Evolutionary conservation across 2,113 vertebrate species (phyloP).

Genomic region (Callipepla squamata): DNA sequence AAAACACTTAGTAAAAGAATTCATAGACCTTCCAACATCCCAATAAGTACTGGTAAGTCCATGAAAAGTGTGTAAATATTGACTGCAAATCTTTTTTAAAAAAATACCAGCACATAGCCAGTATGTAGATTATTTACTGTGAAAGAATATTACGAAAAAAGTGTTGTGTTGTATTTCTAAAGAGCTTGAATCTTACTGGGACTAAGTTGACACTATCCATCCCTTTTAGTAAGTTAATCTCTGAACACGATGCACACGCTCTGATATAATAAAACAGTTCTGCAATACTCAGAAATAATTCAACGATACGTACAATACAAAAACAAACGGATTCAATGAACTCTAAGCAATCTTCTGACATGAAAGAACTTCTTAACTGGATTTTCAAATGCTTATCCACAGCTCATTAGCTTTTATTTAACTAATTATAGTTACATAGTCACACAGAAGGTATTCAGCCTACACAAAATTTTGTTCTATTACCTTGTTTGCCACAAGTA

Average conservation of each 20-base stretch:
- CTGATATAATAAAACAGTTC: constrained; percentile 31
- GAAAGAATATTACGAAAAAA: constrained; percentile 7
- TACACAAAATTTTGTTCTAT: neutral
- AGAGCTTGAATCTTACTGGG: constrained; percentile 1
- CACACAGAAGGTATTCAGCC: constrained; percentile 34
- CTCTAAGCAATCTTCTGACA: constrained; percentile 37
- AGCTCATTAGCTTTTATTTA: constrained; percentile 69
- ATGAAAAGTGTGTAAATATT: neutral
- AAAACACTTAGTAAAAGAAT: neutral
- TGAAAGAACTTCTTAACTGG: constrained; percentile 49
- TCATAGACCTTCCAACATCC: neutral
- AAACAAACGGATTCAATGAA: constrained; percentile 58
- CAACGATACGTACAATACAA: constrained; percentile 17
- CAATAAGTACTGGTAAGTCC: neutral
- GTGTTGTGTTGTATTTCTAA: neutral
- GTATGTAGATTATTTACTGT: neutral
- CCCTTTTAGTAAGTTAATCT: neutral
- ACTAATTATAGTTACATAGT: constrained; percentile 5
- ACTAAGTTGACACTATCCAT: constrained; percentile 18
- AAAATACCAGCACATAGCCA: neutral
- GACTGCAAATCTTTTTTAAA: neutral
- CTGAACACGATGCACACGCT: neutral
- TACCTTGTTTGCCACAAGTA: constrained; percentile 61
- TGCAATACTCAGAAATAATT: constrained; percentile 48
- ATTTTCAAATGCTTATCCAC: constrained; percentile 63